Evolutionary conservation across 2,888 invertebrate species (phyloP), one percentile per base, ranked within the genome.

Genomic region (Mongoloraphidia duomilia): DNA sequence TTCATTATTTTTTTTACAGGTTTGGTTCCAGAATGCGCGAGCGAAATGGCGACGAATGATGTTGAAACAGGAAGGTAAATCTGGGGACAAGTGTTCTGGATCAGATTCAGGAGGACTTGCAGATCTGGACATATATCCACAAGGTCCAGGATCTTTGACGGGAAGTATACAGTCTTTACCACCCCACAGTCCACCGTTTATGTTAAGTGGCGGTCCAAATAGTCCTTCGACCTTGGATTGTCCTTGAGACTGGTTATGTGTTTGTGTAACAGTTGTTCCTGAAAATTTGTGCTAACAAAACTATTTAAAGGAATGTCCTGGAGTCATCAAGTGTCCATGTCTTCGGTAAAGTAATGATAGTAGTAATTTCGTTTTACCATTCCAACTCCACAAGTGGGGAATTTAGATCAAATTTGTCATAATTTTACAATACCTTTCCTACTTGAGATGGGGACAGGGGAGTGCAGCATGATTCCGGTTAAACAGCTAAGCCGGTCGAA

Each of bases 11-110:
- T 74, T 70, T 69, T 72, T 73, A 39, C 79, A 92, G 91, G 92
- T 92, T 49, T 92, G 92, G 92, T 93, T 93, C 71, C 92, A 93
- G 71, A 93, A 93, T 66, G 91, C 92, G 34, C 75, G 93, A 38
- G 93, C 93, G 57, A 93, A 93, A 73, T 91, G 89, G 83, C 80
- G 93, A 60, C 80, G 93, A 56, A 86, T 88, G 79, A 82, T 88
- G 68, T 73, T 84, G 59, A 84, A 85, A 63, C 84, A 85, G 62
- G 85, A 85, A 63, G 82, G 80, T 65, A 82, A 82, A 61, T 64
- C 66, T 39, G 74, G 77, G 55, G 84, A 84, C 61, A 84, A 83
- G 61, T 80, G 80, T 62, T 79, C 80, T 13, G 70, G 73, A 10
- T 69, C 72, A n/a, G 79, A 79, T 57, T 75, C 75, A 57, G 73